These are phyloP conservation scores for Macrotis lagotis DNA, from an alignment of 2,113 vertebrate genomes.

Conservation along the genomic window DNA sequence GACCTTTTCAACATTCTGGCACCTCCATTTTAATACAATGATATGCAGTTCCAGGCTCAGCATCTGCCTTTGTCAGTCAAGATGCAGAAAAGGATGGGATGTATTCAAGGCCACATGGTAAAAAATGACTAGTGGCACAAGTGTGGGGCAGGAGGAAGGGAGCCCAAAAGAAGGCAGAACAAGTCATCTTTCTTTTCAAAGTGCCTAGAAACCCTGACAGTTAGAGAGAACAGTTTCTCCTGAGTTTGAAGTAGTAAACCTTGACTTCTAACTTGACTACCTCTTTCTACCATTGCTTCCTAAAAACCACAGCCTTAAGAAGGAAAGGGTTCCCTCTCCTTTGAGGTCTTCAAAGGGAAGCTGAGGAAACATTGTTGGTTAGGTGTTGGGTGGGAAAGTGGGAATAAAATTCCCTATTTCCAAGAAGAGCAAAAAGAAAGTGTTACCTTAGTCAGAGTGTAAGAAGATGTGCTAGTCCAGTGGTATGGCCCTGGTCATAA, in stretches of 20 bases:
- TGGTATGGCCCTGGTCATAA: background rate
- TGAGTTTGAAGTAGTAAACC: background rate
- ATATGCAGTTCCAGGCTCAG: background rate
- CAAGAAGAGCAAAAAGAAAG: too few relatives aligned
- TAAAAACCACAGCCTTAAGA: background rate
- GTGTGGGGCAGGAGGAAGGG: fast-evolving
- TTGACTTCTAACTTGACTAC: background rate
- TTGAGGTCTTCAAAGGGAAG: background rate
- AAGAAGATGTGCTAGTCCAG: background rate
- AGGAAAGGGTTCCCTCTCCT: background rate
- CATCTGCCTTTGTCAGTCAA: background rate
- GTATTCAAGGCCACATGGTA: background rate
- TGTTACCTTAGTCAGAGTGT: background rate
- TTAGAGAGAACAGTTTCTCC: background rate
- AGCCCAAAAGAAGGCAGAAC: background rate
- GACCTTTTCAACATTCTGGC: background rate
- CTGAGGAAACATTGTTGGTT: background rate
- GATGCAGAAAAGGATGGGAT: background rate
- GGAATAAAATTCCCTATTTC: constrained; percentile 33
- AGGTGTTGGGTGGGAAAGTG: background rate
- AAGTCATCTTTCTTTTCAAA: background rate
- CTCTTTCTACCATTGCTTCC: background rate
- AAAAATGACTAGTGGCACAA: too few relatives aligned
- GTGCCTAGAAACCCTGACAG: background rate
- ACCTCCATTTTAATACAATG: background rate